Evolutionary conservation across 1,140 invertebrate species (phyloP).

Genomic region (Heliconius congener): DNA sequence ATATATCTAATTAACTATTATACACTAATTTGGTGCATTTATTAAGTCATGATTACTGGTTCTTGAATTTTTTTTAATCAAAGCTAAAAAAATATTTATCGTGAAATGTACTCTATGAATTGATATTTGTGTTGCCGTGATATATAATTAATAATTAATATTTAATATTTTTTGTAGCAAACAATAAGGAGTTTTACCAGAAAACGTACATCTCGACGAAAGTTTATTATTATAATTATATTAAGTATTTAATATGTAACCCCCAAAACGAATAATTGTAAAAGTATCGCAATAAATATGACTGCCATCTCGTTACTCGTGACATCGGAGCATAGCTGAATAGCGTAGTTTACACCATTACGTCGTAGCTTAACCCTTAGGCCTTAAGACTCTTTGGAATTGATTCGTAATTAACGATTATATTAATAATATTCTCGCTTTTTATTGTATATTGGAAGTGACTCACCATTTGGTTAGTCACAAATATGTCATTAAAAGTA

Average conservation of each 20-base stretch:
- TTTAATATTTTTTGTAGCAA: constrained; percentile 41
- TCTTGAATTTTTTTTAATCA: too few relatives aligned
- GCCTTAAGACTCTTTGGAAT: constrained; percentile 36
- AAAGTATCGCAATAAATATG: constrained; percentile 35
- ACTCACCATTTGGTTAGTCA: not conserved
- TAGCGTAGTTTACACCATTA: constrained; percentile 29
- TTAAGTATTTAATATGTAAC: constrained; percentile 34
- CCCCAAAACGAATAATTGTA: constrained; percentile 32
- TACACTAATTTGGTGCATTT: not conserved
- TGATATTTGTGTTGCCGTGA: not conserved
- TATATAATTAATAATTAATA: constrained; percentile 28
- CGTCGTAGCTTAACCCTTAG: constrained; percentile 30
- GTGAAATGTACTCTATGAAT: not conserved
- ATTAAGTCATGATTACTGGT: too few relatives aligned
- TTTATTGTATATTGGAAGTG: constrained; percentile 24
- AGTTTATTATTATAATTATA: constrained; percentile 27
- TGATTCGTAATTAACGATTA: constrained; percentile 35
- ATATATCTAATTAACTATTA: too few relatives aligned
- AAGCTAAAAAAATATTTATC: not conserved
- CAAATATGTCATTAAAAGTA: too few relatives aligned
- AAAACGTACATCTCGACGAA: constrained; percentile 30
- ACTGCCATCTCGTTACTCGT: constrained; percentile 30
- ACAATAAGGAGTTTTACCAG: constrained; percentile 36
- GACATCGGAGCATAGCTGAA: constrained; percentile 20
- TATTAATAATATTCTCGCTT: constrained; percentile 23